A percentile compares a stretch with the other conserved stretches of the same genome.
Evolutionary conservation across 2,113 vertebrate genomes (phyloP).

Genomic region (Oncorhynchus keta): DNA sequence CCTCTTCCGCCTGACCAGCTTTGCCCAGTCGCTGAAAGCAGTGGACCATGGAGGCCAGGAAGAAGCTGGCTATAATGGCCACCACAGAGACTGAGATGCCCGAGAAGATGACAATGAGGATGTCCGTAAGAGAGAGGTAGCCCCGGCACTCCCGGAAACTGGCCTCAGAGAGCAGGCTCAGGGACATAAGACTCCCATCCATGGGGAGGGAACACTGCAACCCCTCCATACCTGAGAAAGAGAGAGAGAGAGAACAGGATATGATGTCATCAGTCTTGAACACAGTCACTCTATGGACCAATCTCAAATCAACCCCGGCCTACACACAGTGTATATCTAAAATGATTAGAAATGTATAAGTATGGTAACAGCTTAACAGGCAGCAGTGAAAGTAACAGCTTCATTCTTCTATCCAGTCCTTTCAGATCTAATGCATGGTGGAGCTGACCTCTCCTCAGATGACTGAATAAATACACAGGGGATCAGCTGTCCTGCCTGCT

Average conservation of each 20-base stretch:
- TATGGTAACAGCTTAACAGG: too few relatives aligned
- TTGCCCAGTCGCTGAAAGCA: slow-evolving; percentile 86
- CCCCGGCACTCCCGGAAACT: slow-evolving; percentile 89
- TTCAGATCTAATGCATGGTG: too few relatives aligned
- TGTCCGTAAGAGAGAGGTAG: slow-evolving; percentile 83
- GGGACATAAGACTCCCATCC: slow-evolving; percentile 78
- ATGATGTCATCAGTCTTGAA: neutral
- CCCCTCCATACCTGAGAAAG: slow-evolving; percentile 77
- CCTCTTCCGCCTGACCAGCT: slow-evolving; percentile 82
- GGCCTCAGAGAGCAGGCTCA: slow-evolving; percentile 84
- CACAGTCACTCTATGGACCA: neutral
- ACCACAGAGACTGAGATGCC: slow-evolving; percentile 87
- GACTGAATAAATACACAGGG: too few relatives aligned
- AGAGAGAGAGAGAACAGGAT: neutral
- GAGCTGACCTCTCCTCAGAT: too few relatives aligned
- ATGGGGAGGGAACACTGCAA: slow-evolving; percentile 85
- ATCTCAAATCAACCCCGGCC: neutral
- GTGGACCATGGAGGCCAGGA: slow-evolving; percentile 87
- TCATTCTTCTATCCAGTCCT: too few relatives aligned
- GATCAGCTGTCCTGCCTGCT: too few relatives aligned
- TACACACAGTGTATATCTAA: neutral
- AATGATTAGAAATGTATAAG: too few relatives aligned
- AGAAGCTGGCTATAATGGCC: slow-evolving; percentile 90
- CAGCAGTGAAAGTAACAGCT: too few relatives aligned
- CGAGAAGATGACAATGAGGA: slow-evolving; percentile 92